These are phyloP conservation scores for Gracilinanus agilis DNA, from an alignment of 2,113 vertebrate species.

Conservation along the genomic window DNA sequence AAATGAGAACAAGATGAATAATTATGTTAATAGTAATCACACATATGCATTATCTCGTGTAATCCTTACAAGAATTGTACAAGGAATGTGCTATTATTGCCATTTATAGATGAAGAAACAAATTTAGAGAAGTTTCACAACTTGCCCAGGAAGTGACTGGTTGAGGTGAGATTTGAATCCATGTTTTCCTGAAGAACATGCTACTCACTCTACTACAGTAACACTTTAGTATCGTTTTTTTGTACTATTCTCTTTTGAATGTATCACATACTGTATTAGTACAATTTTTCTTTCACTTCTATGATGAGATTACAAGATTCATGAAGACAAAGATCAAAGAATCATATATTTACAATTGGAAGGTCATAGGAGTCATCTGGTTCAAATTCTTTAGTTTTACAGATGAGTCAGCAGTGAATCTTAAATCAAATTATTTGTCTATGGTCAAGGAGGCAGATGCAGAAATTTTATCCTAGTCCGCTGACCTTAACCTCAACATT, in stretches of 20 bases:
- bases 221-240: neutral
- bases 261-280: neutral
- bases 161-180: neutral
- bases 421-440: neutral
- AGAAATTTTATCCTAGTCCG: neutral
- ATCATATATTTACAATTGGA: neutral
- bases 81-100: neutral
- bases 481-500: neutral
- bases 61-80: neutral
- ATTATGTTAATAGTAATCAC: neutral
- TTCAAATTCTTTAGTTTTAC: neutral
- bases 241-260: neutral
- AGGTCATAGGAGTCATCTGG: neutral
- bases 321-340: neutral
- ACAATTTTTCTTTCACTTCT: neutral
- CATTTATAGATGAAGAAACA: neutral
- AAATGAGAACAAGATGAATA: neutral
- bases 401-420: neutral
- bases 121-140: neutral
- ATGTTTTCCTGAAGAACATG: neutral
- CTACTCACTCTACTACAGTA: neutral
- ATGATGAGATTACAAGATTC: neutral
- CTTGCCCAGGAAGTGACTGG: neutral
- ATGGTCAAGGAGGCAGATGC: neutral
- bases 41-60: neutral